Evolutionary conservation across 2,113 vertebrate species (phyloP), one percentile per base, ranked within the genome.

Genomic region (Bos javanicus): DNA sequence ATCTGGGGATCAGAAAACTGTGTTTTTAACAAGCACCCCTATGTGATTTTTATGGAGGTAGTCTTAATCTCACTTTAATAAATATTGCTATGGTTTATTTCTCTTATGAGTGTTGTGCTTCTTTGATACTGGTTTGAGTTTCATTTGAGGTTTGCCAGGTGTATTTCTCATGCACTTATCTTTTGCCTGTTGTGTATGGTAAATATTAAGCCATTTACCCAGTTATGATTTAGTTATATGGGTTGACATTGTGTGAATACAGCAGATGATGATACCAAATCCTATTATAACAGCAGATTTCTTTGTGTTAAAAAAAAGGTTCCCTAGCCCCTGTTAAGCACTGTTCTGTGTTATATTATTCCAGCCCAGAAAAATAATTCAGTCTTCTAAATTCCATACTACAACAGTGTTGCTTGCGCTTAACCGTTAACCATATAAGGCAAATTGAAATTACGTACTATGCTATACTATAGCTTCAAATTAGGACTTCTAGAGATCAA

Each of bases 401-500:
- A 2, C 7, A 92, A 85, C 81, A 60, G 48, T 86, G 95, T 76
- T 67, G 82, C 56, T 89, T 91, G 12, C 16, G 17, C 89, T 88
- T 74, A 81, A 62, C 30, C 82, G 39, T 92, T 76, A 87, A 30
- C 60, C 91, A 50, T 59, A 11, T 88, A 95, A 83, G 33, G 46
- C 57, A 76, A 97, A 86, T 26, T 84, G 84, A 95, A 89, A 62
- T 92, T 10, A 46, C 10, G 25, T 89, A 50, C 30, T 46, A 25
- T 39, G 21, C n/a, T 52, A 15, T 48, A 17, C 56, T 87, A 1
- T 54, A 89, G 50, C 87, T 96, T 93, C 93, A 90, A 87, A 94
- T 94, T 83, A 74, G 74, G 30, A 26, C 94, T 91, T 96, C 74
- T 93, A 85, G 92, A 96, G 30, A 94, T 95, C 36, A 71, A 62